Percentiles rank a stretch among this genome's conserved stretches.
These are phyloP conservation scores for Melanargia galathea DNA, from an alignment of 2,888 invertebrate species.

Conservation along the genomic window DNA sequence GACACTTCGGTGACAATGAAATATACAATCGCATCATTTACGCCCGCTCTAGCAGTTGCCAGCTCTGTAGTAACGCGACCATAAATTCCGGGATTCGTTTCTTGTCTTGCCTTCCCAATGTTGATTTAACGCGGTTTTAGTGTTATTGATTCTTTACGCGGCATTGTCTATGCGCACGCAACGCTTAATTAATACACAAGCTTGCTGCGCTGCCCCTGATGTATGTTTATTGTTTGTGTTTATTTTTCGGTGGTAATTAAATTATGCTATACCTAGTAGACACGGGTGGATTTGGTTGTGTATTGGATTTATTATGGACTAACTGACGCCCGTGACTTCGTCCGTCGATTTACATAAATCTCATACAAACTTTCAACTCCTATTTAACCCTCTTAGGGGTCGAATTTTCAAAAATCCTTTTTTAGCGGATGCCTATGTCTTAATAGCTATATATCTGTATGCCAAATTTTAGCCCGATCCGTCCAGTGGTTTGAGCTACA, in stretches of 20 bases:
- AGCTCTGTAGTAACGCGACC: conserved; percentile 62
- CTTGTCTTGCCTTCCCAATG: conserved; percentile 80
- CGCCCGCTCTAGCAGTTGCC: conserved; percentile 57
- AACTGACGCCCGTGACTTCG: too few species aligned
- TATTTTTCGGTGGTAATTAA: conserved; percentile 26
- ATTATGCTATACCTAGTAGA: conserved; percentile 3
- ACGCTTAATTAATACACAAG: conserved; percentile 75
- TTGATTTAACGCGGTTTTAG: conserved; percentile 82
- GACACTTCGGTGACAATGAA: conserved; percentile 55
- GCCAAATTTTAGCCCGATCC: too few species aligned
- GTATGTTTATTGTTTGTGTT: conserved; percentile 48
- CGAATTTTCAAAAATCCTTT: too few species aligned
- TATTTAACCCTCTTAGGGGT: too few species aligned
- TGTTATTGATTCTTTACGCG: conserved; percentile 81
- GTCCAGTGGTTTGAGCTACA: too few species aligned
- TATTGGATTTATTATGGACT: too few species aligned
- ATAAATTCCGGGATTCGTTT: conserved; percentile 80
- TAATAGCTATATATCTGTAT: too few species aligned
- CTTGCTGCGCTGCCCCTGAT: conserved; percentile 58
- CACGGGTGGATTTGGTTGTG: not conserved
- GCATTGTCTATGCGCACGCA: conserved; percentile 75
- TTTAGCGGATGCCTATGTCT: too few species aligned
- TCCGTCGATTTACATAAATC: too few species aligned
- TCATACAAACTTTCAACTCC: too few species aligned
- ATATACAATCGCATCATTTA: conserved; percentile 59